phyloP scores from a whole-genome alignment of 2,797 vertebrate genomes.

The Austrolebias charrua region DNA sequence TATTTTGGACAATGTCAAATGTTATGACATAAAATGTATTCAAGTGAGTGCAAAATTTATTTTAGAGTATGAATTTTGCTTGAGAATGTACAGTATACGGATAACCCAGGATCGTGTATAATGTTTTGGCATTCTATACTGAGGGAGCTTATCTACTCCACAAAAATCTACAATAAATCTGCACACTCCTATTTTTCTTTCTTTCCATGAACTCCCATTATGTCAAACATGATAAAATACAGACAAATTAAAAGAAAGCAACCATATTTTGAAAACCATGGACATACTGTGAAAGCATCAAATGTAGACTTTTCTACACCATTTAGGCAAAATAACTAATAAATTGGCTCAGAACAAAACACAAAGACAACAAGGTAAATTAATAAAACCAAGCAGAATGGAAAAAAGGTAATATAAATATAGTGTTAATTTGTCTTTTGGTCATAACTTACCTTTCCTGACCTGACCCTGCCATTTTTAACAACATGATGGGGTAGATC shows the following conservation, averaged over 20 bases:
- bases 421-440: constrained; percentile 40
- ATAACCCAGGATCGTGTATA: not conserved
- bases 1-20: not conserved
- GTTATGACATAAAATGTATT: not conserved
- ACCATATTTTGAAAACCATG: constrained; percentile 7
- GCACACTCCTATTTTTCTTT: constrained; percentile 10
- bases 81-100: not conserved
- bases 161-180: constrained; percentile 6
- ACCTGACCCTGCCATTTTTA: constrained; percentile 49
- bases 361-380: constrained; percentile 4
- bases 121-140: constrained; percentile 19
- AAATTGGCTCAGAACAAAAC: constrained; percentile 5
- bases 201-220: not conserved
- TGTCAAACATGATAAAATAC: constrained; percentile 12
- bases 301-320: not conserved
- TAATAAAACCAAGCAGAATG: not conserved
- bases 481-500: constrained; percentile 63
- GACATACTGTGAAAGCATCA: not conserved
- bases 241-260: not conserved
- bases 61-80: not conserved
- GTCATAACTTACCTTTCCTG: constrained; percentile 60
- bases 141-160: constrained; percentile 1
- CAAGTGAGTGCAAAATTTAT: not conserved
- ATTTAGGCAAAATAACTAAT: not conserved
- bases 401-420: constrained; percentile 19